phyloP scores from a whole-genome alignment of 2,113 vertebrate species.

The Xenotilapia leptura region DNA sequence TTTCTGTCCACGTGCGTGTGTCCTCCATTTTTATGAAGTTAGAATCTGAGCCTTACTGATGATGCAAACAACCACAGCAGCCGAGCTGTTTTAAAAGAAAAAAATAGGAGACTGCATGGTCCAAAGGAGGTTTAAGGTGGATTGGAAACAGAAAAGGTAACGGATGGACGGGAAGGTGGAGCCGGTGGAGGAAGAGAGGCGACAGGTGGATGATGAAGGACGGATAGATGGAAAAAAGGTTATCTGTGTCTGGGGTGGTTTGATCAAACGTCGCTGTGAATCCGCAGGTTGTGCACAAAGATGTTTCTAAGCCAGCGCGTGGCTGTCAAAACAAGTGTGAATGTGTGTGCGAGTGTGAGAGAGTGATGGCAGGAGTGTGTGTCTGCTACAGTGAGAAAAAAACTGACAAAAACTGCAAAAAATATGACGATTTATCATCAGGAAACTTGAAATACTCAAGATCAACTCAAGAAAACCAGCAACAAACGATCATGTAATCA shows the following conservation, averaged over 20 bases:
- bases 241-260: background rate
- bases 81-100: background rate
- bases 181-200: background rate
- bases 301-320: background rate
- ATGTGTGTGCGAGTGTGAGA: background rate
- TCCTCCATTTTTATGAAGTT: background rate
- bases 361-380: background rate
- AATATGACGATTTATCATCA: background rate
- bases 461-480: background rate
- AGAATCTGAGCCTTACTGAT: background rate
- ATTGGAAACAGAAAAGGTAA: background rate
- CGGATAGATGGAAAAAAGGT: background rate
- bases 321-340: background rate
- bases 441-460: background rate
- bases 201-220: background rate
- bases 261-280: slow-evolving; percentile 28
- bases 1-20: background rate
- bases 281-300: slow-evolving; percentile 15
- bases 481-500: background rate
- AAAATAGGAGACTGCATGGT: background rate
- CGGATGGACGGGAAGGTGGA: background rate
- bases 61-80: background rate
- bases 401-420: background rate
- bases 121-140: background rate
- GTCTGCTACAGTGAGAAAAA: accelerated